phyloP scores from a whole-genome alignment of 2,888 invertebrate genomes.

The Scelioninae gen. 2 region DNA sequence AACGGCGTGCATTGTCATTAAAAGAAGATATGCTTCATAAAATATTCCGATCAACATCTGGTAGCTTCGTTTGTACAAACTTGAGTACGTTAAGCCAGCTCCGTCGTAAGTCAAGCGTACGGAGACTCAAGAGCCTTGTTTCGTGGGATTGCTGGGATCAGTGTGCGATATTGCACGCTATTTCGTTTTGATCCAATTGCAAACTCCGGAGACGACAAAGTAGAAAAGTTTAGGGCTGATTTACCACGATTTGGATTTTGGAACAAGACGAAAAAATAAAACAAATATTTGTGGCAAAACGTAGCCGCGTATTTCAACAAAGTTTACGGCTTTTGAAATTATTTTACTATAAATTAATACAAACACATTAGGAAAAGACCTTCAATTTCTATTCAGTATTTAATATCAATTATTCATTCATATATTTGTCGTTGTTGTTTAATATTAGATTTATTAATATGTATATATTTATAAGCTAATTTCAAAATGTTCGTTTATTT shows the following conservation, averaged over 20 bases:
- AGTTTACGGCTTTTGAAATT: no score
- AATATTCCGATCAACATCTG: conserved; percentile 74
- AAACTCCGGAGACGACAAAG: conserved; percentile 61
- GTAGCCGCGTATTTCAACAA: no score
- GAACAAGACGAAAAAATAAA: not conserved
- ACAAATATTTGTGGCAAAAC: not conserved
- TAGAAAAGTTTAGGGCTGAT: conserved; percentile 34
- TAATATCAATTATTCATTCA: no score
- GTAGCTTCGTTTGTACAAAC: conserved; percentile 72
- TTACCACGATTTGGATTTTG: conserved; percentile 8
- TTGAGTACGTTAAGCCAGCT: conserved; percentile 74
- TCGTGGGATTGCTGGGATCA: conserved; percentile 72
- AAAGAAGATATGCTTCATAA: conserved; percentile 62
- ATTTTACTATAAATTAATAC: no score
- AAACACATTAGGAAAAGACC: no score
- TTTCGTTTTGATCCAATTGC: conserved; percentile 67
- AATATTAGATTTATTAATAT: no score
- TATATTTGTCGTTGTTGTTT: no score
- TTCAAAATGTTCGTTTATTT: no score
- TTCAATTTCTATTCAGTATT: no score
- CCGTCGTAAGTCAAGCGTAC: conserved; percentile 73
- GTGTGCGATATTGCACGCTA: conserved; percentile 63
- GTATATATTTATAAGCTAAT: no score
- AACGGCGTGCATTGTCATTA: conserved; percentile 49
- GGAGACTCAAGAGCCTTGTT: conserved; percentile 73